phyloP scores from a whole-genome alignment of 2,797 vertebrate species.

The Mycteria americana region DNA sequence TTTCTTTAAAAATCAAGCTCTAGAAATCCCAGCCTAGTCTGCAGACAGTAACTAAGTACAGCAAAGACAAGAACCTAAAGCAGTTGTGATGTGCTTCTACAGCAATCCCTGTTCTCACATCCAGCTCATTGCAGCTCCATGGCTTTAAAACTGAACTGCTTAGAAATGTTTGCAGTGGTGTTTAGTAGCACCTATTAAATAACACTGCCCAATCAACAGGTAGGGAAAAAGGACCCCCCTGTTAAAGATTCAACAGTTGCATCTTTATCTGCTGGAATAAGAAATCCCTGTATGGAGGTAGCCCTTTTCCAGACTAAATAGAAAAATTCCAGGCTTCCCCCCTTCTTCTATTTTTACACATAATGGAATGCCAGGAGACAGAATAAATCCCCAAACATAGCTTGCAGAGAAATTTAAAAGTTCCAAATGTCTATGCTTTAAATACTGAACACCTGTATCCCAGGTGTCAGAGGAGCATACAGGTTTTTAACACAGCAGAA shows the following conservation, averaged over 20 bases:
- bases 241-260: conserved; percentile 31
- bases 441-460: neutral
- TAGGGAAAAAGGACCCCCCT: neutral
- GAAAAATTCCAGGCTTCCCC: neutral
- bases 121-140: neutral
- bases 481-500: neutral
- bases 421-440: neutral
- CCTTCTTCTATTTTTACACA: neutral
- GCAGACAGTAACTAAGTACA: neutral
- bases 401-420: neutral
- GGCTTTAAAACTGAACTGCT: conserved; percentile 24
- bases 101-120: neutral
- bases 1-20: neutral
- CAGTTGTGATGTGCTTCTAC: neutral
- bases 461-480: neutral
- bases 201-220: conserved; percentile 7
- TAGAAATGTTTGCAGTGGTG: neutral
- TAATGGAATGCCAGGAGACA: neutral
- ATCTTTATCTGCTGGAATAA: neutral
- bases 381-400: neutral
- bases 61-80: neutral
- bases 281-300: neutral
- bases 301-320: neutral
- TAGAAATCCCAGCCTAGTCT: neutral
- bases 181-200: conserved; percentile 41